A percentile compares a stretch with the other conserved stretches of the same genome.
Evolutionary conservation across 2,113 vertebrate genomes (phyloP).

Genomic region (Polyodon spathula): DNA sequence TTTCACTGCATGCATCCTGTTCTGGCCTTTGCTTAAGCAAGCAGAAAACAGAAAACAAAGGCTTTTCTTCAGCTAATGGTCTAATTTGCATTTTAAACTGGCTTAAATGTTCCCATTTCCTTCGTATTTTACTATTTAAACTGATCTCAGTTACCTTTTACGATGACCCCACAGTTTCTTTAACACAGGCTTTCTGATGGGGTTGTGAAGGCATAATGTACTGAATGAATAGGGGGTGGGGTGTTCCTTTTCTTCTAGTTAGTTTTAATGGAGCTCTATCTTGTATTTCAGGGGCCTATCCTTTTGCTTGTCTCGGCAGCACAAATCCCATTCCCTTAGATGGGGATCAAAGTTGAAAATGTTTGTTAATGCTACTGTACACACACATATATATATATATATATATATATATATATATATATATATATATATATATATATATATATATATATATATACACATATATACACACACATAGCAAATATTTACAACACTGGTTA

Average conservation of each 20-base stretch:
- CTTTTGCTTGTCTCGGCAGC: not conserved
- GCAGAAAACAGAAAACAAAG: conserved; percentile 50
- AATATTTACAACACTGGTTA: too few species aligned
- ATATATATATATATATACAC: too few species aligned
- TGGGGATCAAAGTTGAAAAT: conserved; percentile 30
- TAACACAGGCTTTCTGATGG: conserved; percentile 14
- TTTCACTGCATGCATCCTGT: conserved; percentile 63
- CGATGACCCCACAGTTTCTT: conserved; percentile 15
- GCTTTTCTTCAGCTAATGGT: conserved; percentile 49
- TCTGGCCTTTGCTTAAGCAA: conserved; percentile 67
- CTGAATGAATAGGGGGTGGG: conserved; percentile 3
- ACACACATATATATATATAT: too few species aligned
- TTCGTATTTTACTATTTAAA: conserved; percentile 24
- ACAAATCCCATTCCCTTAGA: conserved; percentile 20
- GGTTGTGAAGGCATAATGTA: not conserved
- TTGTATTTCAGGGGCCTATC: not conserved
- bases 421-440: too few species aligned
- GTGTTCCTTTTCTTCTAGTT: not conserved
- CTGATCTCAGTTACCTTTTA: conserved; percentile 12
- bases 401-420: too few species aligned
- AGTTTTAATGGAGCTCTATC: not conserved
- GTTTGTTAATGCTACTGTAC: too few species aligned
- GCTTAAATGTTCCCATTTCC: conserved; percentile 43
- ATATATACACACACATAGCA: too few species aligned
- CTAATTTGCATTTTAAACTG: conserved; percentile 67